phyloP scores from a whole-genome alignment of 2,888 invertebrate genomes.

The Troides helena region DNA sequence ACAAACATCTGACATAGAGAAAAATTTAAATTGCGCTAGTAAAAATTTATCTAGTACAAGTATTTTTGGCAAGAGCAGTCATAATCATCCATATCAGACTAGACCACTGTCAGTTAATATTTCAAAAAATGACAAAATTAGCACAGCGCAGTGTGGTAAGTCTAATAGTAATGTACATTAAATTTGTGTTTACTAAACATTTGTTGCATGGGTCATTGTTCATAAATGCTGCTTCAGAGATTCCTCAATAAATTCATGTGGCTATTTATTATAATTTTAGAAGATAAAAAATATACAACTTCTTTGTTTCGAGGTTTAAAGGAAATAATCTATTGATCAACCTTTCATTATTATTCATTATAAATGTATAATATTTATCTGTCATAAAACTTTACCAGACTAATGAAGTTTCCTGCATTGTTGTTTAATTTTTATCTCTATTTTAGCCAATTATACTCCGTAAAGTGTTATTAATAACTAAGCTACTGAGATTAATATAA shows the following conservation, averaged over 20 bases:
- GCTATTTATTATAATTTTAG: neutral
- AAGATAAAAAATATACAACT: neutral
- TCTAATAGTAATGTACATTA: slow-evolving; percentile 34
- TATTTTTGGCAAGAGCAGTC: slow-evolving; percentile 68
- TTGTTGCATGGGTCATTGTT: neutral
- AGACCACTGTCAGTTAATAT: slow-evolving; percentile 73
- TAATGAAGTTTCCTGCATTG: neutral
- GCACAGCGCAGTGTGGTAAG: slow-evolving; percentile 68
- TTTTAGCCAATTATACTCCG: neutral
- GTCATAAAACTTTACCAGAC: neutral
- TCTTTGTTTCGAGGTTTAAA: no score
- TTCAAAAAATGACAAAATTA: slow-evolving; percentile 71
- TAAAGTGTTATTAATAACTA: neutral
- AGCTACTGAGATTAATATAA: neutral
- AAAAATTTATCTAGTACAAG: slow-evolving; percentile 68
- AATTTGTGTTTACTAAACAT: neutral
- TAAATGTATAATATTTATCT: no score
- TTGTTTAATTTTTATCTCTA: neutral
- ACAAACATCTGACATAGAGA: slow-evolving; percentile 87
- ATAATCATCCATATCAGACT: slow-evolving; percentile 75
- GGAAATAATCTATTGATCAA: no score
- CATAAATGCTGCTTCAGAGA: neutral
- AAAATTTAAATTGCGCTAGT: slow-evolving; percentile 57
- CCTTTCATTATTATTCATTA: no score
- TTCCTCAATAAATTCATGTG: neutral